Base-by-base conservation (phyloP, 2,888 invertebrate species). In the Onthophagus sagittarius region DNA sequence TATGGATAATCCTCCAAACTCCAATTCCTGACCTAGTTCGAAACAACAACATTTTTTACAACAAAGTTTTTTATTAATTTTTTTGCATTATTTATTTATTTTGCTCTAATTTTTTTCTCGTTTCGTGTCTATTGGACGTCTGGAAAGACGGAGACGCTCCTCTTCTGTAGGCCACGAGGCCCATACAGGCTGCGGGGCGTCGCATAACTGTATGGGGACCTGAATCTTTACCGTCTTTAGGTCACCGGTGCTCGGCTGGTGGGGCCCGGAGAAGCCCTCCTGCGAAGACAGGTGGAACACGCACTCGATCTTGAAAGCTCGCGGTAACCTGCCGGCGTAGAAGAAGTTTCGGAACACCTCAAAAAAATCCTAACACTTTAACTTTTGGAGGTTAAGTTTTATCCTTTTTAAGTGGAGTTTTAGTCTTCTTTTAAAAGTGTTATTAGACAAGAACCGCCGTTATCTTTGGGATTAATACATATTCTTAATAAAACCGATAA, bases 141-240 rank as follows among this genome's bases (percentile, higher is more conserved):
- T 11, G 9, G 39, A 7, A 11, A 53, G 2, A 53, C 39, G 11
- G 39, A 53, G 39, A 53, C 39, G 39, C 39, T 11, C 39, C 39
- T 7, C 23, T 7, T 53, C 39, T 53, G 39, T 53, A 53, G 71
- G 31, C 71, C 31, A 67, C 67, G 32, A 23, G 67, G 32, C 15
- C 67, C 67, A 67, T 67, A 67, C 67, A 33, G 15, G 65, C 39
- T 62, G 65, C 33, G 62, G 33, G 73, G 23, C 62, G 70, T 71
- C 67, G 71, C 63, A 85, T 86, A 86, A 87, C 87, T 87, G 87
- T 87, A 87, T 84, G 86, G 84, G 81, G 81, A 67, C 67, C 67
- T 67, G 67, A 32, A 31, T 67, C 67, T 23, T 23, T 31, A 69
- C 78, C 83, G 84, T 87, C 87, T 87, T 87, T 88, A 87, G 88